Evolutionary conservation across 2,113 vertebrate species (phyloP).

Genomic region (Acinonyx jubatus): DNA sequence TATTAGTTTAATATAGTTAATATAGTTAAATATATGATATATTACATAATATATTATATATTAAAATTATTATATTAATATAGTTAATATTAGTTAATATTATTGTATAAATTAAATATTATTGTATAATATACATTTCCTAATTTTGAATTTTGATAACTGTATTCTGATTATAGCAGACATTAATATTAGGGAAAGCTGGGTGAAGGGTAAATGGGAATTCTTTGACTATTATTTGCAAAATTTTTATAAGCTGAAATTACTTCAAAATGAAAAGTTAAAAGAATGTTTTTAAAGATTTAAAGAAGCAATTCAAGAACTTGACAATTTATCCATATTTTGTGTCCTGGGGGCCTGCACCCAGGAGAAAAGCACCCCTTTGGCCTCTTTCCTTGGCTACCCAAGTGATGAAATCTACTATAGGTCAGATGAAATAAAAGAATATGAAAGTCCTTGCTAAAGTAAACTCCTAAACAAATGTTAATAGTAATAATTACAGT

Average conservation of each 20-base stretch:
- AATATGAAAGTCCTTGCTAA: background rate
- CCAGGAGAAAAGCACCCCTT: background rate
- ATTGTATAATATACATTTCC: background rate
- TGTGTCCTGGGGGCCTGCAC: background rate
- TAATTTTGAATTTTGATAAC: background rate
- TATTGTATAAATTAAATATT: background rate
- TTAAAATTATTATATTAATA: too few species aligned
- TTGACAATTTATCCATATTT: background rate
- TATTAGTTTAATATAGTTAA: too few species aligned
- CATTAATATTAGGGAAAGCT: slow-evolving; percentile 5
- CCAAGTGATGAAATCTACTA: background rate
- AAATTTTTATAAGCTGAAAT: background rate
- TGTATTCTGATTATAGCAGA: background rate
- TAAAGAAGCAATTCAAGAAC: slow-evolving; percentile 10
- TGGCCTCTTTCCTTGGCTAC: slow-evolving; percentile 4
- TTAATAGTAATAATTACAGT: background rate
- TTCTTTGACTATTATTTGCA: background rate
- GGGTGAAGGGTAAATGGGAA: background rate
- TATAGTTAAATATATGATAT: too few species aligned
- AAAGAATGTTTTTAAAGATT: background rate
- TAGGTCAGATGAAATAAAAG: background rate
- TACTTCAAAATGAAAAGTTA: slow-evolving; percentile 14
- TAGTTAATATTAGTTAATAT: too few species aligned
- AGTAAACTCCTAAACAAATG: slow-evolving; percentile 30
- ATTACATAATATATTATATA: too few species aligned